Percentiles rank a stretch among this genome's conserved stretches.
Evolutionary conservation across 1,140 invertebrate genomes (phyloP).

Genomic region (Tachypleus tridentatus): DNA sequence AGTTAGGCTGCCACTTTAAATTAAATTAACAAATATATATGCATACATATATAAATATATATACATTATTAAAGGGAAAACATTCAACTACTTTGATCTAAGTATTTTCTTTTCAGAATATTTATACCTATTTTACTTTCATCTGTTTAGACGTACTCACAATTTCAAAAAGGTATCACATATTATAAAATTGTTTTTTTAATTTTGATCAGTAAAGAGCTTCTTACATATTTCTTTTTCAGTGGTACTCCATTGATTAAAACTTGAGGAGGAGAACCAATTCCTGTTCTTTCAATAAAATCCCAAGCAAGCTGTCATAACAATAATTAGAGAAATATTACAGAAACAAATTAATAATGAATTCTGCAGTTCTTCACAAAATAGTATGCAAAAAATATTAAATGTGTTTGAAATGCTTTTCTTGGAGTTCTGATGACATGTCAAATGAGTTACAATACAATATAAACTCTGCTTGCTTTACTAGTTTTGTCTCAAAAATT

Average conservation of each 20-base stretch:
- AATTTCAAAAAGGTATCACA: not conserved
- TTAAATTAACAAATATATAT: no score
- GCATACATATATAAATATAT: no score
- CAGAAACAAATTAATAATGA: no score
- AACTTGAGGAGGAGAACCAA: slow-evolving; percentile 50
- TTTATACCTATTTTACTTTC: no score
- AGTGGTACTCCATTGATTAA: slow-evolving; percentile 89
- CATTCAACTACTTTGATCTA: no score
- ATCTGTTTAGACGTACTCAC: no score
- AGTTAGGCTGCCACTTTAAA: no score
- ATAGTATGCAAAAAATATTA: slow-evolving; percentile 1
- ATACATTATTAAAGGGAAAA: no score
- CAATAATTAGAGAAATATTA: no score
- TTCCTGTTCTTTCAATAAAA: slow-evolving; percentile 70
- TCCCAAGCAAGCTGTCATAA: slow-evolving; percentile 53
- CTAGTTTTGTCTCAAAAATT: no score
- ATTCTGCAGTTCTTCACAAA: no score
- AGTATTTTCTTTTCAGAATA: no score
- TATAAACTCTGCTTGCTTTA: not conserved
- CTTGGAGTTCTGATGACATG: not conserved
- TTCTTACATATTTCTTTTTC: slow-evolving; percentile 42
- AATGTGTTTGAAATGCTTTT: slow-evolving; percentile 7
- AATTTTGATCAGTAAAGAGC: slow-evolving; percentile 4
- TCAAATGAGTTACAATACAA: slow-evolving; percentile 1
- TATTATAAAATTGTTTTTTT: not conserved